Conservation (phyloP, 2,113 vertebrate genomes). For the Copsychus sechellarum region DNA sequence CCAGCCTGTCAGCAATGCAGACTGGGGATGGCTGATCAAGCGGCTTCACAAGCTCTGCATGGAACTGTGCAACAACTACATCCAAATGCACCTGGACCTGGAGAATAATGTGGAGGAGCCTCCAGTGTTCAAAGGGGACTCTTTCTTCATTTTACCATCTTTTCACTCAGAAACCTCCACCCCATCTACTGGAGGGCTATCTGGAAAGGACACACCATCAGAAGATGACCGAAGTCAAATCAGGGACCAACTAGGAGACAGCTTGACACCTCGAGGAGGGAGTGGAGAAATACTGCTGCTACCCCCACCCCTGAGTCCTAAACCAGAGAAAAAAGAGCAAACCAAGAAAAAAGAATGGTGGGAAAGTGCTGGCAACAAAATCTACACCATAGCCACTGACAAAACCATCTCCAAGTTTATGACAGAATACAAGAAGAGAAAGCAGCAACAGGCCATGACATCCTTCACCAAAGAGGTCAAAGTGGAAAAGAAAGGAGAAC, state of each 20-base stretch:
- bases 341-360: slow-evolving; percentile 92
- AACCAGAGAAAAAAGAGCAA: slow-evolving; percentile 72
- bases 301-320: slow-evolving; percentile 72
- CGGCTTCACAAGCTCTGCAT: slow-evolving; percentile 91
- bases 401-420: slow-evolving; percentile 92
- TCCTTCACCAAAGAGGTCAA: slow-evolving; percentile 86
- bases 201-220: slow-evolving; percentile 84
- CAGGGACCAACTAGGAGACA: slow-evolving; percentile 71
- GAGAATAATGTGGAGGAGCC: slow-evolving; percentile 84
- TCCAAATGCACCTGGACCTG: slow-evolving; percentile 95
- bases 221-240: slow-evolving; percentile 83
- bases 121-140: slow-evolving; percentile 73
- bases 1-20: slow-evolving; percentile 85
- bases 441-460: slow-evolving; percentile 85
- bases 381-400: slow-evolving; percentile 93
- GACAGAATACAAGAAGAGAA: slow-evolving; percentile 93
- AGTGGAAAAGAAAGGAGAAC: slow-evolving; percentile 77
- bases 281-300: slow-evolving; percentile 67
- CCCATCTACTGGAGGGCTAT: slow-evolving; percentile 84
- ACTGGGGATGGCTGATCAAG: slow-evolving; percentile 95
- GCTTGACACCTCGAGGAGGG: slow-evolving; percentile 70
- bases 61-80: slow-evolving; percentile 95
- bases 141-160: slow-evolving; percentile 87
- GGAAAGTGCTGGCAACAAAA: slow-evolving; percentile 93
- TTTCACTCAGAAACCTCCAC: slow-evolving; percentile 90